Percentiles rank a stretch among this genome's conserved stretches.
Conservation (phyloP, 1,140 invertebrate species). For the Gonioctena quinquepunctata region DNA sequence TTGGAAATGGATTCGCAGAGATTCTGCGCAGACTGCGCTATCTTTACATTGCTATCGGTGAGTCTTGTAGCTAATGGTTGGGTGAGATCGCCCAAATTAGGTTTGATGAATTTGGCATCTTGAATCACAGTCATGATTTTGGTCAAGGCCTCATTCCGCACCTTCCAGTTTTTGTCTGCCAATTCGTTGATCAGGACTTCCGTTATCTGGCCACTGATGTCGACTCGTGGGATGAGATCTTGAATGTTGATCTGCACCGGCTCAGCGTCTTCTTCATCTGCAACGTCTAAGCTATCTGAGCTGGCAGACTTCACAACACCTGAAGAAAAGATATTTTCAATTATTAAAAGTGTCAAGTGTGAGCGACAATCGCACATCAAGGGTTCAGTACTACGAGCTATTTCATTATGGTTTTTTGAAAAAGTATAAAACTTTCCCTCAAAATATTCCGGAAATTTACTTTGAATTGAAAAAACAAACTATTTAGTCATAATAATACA, state of each 20-base stretch:
- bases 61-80: conserved; percentile 75
- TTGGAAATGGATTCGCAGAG: conserved; percentile 79
- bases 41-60: conserved; percentile 88
- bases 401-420: no score
- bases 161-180: conserved; percentile 94
- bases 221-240: conserved; percentile 75
- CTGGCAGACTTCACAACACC: conserved; percentile 57
- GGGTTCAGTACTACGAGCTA: no score
- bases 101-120: conserved; percentile 79
- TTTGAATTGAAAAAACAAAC: no score
- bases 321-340: no score
- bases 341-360: no score
- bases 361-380: no score
- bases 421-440: no score
- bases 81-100: conserved; percentile 81
- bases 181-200: conserved; percentile 80
- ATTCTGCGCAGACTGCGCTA: conserved; percentile 79
- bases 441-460: no score
- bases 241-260: conserved; percentile 61
- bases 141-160: conserved; percentile 79
- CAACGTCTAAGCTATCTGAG: conserved; percentile 58
- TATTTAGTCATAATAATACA: no score
- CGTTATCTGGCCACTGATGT: conserved; percentile 86
- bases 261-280: conserved; percentile 60
- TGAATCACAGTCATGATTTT: conserved; percentile 77